Evolutionary conservation across 2,797 vertebrate genomes (phyloP).

Genomic region (Anabacerthia variegaticeps): DNA sequence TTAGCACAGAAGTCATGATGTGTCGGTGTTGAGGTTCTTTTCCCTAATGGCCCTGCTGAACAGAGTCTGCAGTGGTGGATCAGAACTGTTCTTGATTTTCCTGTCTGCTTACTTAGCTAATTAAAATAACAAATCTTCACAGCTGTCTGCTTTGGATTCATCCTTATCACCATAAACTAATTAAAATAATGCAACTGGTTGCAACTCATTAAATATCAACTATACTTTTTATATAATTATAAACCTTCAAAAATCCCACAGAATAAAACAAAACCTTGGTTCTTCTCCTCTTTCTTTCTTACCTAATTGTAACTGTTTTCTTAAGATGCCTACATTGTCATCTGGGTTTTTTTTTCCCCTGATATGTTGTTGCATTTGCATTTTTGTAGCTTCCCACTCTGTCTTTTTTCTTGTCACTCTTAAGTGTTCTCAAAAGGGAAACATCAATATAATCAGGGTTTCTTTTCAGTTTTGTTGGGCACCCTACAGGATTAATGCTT

Average conservation of each 20-base stretch:
- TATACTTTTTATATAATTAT: conserved; percentile 38
- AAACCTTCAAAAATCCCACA: background rate
- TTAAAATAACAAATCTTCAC: conserved; percentile 80
- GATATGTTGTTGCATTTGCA: background rate
- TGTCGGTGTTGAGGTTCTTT: conserved; percentile 23
- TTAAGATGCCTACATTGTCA: background rate
- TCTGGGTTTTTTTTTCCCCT: background rate
- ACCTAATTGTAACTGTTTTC: background rate
- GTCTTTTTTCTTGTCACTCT: background rate
- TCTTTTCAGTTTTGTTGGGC: background rate
- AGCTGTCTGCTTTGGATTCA: conserved; percentile 69
- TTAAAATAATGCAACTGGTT: conserved; percentile 71
- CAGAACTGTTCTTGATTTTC: conserved; percentile 62
- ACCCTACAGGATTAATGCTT: background rate
- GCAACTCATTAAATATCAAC: conserved; percentile 68
- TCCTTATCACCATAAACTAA: conserved; percentile 75
- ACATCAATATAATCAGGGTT: background rate
- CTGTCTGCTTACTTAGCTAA: conserved; percentile 71
- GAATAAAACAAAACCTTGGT: background rate
- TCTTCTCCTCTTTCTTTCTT: background rate
- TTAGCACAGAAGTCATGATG: background rate
- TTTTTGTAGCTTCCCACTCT: background rate
- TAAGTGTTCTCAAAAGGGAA: background rate
- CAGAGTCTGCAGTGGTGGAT: conserved; percentile 20
- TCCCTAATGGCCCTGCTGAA: conserved; percentile 25